These are phyloP conservation scores for Mus minutoides DNA, from an alignment of 2,797 vertebrate genomes.

Conservation along the genomic window DNA sequence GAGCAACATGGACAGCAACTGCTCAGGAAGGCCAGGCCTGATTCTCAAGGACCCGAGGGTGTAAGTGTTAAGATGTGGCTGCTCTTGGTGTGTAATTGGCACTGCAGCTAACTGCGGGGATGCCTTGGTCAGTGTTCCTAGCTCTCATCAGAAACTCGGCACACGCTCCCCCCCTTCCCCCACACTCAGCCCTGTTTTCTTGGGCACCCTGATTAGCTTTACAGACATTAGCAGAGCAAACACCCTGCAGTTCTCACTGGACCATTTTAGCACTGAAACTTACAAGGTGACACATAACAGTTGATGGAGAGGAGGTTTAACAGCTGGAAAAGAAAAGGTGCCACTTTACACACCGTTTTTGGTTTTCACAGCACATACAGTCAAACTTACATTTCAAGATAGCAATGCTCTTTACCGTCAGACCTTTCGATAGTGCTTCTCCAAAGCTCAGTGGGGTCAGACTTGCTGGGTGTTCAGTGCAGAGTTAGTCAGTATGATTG, in stretches of 20 bases:
- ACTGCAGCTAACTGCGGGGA: rapidly evolving
- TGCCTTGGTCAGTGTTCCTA: not conserved
- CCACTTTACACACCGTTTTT: not conserved
- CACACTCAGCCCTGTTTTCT: not conserved
- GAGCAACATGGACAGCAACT: not conserved
- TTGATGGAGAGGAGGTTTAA: not conserved
- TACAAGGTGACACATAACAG: not conserved
- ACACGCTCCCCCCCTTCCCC: too few relatives aligned
- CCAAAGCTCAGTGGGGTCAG: not conserved
- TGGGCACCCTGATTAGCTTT: not conserved
- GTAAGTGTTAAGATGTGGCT: not conserved
- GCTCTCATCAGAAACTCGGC: not conserved
- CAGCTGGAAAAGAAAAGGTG: not conserved
- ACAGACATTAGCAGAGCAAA: not conserved
- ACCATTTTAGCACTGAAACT: not conserved
- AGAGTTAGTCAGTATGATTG: not conserved
- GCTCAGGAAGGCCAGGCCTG: not conserved
- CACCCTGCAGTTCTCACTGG: not conserved
- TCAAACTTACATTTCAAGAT: constrained; percentile 10
- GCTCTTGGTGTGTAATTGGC: not conserved
- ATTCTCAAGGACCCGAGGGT: not conserved
- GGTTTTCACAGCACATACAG: not conserved
- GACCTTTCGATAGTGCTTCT: constrained; percentile 22
- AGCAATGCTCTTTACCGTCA: not conserved
- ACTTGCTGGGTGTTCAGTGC: not conserved